Evolutionary conservation across 1,140 invertebrate species (phyloP).

Genomic region (Drosophila punjabiensis): DNA sequence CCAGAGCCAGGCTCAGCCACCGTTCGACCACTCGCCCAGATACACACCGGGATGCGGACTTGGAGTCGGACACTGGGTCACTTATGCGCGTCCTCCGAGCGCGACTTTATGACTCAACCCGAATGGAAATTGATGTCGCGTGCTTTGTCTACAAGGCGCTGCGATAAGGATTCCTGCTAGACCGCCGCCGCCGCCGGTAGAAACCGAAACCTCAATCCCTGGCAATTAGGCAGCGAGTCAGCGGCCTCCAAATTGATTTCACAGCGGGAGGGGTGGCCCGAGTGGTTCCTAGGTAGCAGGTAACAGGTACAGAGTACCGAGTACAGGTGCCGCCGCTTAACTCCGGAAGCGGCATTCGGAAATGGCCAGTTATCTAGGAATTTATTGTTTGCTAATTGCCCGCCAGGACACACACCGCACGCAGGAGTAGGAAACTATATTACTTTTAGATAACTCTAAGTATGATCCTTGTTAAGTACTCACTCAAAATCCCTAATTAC

Average conservation of each 20-base stretch:
- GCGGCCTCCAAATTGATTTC: constrained; percentile 79
- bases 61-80: constrained; percentile 68
- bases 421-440: constrained; percentile 1
- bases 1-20: constrained; percentile 43
- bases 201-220: constrained; percentile 30
- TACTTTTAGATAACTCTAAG: constrained; percentile 4
- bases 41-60: constrained; percentile 7
- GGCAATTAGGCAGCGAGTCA: constrained; percentile 78
- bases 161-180: constrained; percentile 62
- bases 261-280: constrained; percentile 60
- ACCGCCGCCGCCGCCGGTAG: constrained; percentile 18
- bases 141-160: constrained; percentile 68
- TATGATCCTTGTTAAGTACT: constrained; percentile 30
- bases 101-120: constrained; percentile 79
- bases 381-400: constrained; percentile 81
- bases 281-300: constrained; percentile 22
- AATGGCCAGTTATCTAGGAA: constrained; percentile 81
- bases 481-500: constrained; percentile 75
- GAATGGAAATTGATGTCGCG: constrained; percentile 78
- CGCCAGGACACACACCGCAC: constrained; percentile 57
- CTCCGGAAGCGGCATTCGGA: constrained; percentile 83
- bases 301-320: constrained; percentile 20
- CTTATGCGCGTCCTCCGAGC: constrained; percentile 66
- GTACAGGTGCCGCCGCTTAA: constrained; percentile 62
- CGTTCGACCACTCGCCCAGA: no score